phyloP scores from a whole-genome alignment of 2,888 invertebrate species.

The Eupithecia insigniata region DNA sequence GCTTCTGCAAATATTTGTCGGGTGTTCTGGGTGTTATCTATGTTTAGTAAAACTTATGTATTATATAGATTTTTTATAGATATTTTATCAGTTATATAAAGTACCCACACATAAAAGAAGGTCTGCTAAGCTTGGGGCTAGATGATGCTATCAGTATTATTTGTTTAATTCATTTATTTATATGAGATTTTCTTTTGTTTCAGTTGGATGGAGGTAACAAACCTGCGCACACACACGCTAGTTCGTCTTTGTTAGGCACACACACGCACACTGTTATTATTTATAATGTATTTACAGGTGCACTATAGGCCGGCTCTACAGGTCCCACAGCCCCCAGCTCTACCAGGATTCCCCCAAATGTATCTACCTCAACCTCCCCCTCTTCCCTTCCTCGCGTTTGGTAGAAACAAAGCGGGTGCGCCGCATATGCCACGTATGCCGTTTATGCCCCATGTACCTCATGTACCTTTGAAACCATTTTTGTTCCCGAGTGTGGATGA shows the following conservation, averaged over 20 bases:
- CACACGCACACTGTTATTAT: slow-evolving; percentile 39
- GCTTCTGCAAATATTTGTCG: too few species aligned
- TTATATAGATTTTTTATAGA: too few species aligned
- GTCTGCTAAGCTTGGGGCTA: too few species aligned
- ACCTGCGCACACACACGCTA: slow-evolving; percentile 37
- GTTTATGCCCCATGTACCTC: not conserved
- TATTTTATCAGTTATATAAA: too few species aligned
- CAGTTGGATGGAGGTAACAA: slow-evolving; percentile 46
- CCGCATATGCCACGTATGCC: not conserved
- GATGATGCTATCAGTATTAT: too few species aligned
- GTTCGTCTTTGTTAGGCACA: slow-evolving; percentile 61
- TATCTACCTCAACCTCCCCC: slow-evolving; percentile 18
- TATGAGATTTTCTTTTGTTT: slow-evolving; percentile 41
- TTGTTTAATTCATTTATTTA: not conserved
- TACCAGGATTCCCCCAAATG: slow-evolving; percentile 14
- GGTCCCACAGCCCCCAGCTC: slow-evolving; percentile 8
- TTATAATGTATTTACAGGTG: slow-evolving; percentile 28
- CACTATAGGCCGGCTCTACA: slow-evolving; percentile 14
- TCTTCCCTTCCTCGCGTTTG: not conserved
- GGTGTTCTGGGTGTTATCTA: too few species aligned
- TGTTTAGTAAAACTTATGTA: too few species aligned
- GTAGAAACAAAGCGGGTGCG: not conserved
- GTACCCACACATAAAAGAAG: too few species aligned
- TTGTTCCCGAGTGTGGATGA: not conserved
- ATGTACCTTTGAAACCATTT: not conserved